Base-by-base conservation (phyloP, 2,888 invertebrate genomes). In the Pimpla rufipes region DNA sequence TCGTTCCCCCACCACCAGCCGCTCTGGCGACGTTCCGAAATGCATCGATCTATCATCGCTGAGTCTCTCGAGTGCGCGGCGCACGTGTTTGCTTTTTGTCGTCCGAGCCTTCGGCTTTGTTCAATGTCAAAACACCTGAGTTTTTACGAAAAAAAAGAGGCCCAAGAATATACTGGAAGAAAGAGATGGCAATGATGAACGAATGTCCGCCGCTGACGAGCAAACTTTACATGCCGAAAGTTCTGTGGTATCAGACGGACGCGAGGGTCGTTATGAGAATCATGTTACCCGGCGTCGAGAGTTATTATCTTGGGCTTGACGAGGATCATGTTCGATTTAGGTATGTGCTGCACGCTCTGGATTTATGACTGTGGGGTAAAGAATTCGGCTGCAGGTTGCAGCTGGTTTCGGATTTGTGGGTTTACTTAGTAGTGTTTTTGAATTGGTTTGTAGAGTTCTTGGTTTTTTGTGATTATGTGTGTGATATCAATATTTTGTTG, bases 231-330 rank as follows among this genome's bases (percentile, higher is more conserved):
- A 78, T 77, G 1, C 93, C 93, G 40, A 89, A 88, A 82, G 87
- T 92, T n/a, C 35, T 89, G 0, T 93, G 93, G 93, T 88, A 90
- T 85, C 92, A 93, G 85, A 89, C 88, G 2, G 93, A 92, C 50
- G 79, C 75, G 40, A 85, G 83, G 10, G 86, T 93, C 3, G 74
- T 89, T 50, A 35, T 91, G n/a, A 86, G 90, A 35, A 89, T 93
- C 75, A 87, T 90, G 73, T 79, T 93, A 42, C 68, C 75, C 8
- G 92, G 92, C 62, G 88, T 93, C 11, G 57, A 89, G 4, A 75
- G 90, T 23, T 93, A 92, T 85, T 88, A 83, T 75, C 85, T 93
- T 8, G 86, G 71, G n/a, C 85, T 93, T 0, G 84, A 88, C 21
- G 62, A 62, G 0, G 87, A 91, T 68, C 82, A 87, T 68, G 85